phyloP scores from a whole-genome alignment of 2,113 vertebrate genomes.

The Rynchops niger region DNA sequence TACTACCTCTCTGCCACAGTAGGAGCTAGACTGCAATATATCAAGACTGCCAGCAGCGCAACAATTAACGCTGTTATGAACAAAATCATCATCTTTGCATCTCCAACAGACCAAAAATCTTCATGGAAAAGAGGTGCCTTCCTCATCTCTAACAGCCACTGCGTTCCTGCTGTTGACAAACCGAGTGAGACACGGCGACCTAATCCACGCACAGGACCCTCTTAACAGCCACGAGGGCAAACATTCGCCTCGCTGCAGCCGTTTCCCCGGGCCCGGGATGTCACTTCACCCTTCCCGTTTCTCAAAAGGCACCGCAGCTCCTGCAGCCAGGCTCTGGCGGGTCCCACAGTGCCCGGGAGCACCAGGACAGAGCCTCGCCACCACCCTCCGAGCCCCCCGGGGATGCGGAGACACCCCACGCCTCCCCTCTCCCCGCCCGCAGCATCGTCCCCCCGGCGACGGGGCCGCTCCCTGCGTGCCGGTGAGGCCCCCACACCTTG shows the following conservation, averaged over 20 bases:
- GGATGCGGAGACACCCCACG: neutral
- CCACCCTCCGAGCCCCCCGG: neutral
- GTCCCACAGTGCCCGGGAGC: too few species aligned
- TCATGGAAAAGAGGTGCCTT: too few species aligned
- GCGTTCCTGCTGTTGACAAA: neutral
- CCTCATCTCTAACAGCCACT: neutral
- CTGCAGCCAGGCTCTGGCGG: neutral
- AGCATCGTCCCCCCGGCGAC: neutral
- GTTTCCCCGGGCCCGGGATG: neutral
- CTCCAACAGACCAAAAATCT: too few species aligned
- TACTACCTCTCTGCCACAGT: neutral
- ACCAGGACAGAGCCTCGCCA: neutral
- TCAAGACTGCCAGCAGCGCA: neutral
- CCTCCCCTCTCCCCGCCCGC: neutral
- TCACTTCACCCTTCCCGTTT: fast-evolving
- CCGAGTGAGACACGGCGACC: fast-evolving
- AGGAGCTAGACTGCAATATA: neutral
- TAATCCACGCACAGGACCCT: neutral
- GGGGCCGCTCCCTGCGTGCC: neutral
- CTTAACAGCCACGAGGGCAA: neutral
- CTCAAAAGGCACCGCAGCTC: too few species aligned
- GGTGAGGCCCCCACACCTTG: too few species aligned
- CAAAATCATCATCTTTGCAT: neutral
- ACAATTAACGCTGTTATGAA: neutral
- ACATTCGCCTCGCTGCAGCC: neutral